A percentile compares a stretch with the other conserved stretches of the same genome.
Conservation (phyloP, 2,797 vertebrate genomes). For the Avahi laniger region DNA sequence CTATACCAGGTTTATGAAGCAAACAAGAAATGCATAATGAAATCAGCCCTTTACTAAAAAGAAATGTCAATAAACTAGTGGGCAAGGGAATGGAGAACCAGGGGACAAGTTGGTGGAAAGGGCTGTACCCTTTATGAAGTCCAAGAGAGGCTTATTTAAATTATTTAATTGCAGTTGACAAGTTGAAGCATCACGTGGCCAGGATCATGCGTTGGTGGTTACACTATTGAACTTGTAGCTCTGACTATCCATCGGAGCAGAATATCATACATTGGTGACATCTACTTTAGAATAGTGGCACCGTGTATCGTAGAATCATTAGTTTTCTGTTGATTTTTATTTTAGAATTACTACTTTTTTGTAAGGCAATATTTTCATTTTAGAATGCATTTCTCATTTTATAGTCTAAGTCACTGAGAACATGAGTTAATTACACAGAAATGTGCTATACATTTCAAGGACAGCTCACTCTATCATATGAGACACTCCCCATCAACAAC, state of each 20-base stretch:
- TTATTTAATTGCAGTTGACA: not conserved
- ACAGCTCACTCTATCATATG: not conserved
- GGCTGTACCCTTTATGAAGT: not conserved
- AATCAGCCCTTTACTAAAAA: not conserved
- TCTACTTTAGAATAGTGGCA: not conserved
- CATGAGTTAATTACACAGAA: not conserved
- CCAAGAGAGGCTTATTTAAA: not conserved
- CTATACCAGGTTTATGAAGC: not conserved
- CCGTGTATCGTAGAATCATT: not conserved
- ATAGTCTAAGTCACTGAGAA: not conserved
- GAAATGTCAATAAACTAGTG: not conserved
- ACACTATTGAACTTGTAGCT: not conserved
- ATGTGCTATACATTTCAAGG: not conserved
- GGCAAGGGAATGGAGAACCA: not conserved
- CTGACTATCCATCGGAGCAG: not conserved
- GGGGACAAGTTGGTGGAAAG: not conserved
- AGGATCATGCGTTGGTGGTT: not conserved
- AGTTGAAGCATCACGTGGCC: not conserved
- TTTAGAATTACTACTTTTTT: not conserved
- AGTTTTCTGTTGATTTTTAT: not conserved
- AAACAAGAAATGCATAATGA: not conserved
- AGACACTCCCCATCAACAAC: not conserved
- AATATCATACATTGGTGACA: not conserved
- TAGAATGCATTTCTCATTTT: conserved; percentile 4
- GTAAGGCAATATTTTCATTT: not conserved